phyloP scores from a whole-genome alignment of 2,113 vertebrate genomes.

The Otis tarda region DNA sequence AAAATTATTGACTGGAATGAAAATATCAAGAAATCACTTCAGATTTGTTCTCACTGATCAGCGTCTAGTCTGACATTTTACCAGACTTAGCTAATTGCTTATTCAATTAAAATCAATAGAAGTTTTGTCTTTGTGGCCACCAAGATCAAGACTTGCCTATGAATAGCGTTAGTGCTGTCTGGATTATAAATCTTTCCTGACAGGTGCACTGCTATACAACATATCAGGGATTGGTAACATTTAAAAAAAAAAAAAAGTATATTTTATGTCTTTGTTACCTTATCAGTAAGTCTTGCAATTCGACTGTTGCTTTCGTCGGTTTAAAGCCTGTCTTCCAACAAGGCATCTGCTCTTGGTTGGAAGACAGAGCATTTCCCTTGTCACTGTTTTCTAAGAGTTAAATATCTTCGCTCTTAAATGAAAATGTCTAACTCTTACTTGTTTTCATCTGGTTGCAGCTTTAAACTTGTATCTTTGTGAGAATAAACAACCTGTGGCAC shows the following conservation, averaged over 20 bases:
- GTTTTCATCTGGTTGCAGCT: background rate
- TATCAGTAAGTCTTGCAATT: no score
- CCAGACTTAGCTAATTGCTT: background rate
- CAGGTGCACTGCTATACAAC: background rate
- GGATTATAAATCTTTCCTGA: background rate
- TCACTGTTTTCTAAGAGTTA: background rate
- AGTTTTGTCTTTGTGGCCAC: background rate
- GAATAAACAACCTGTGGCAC: background rate
- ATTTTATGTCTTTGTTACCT: background rate
- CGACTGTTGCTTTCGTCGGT: background rate
- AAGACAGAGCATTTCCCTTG: background rate
- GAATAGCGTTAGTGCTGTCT: background rate
- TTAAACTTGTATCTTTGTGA: background rate
- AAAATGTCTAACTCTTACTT: background rate
- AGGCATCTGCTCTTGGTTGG: background rate
- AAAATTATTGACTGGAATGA: background rate
- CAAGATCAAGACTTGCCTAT: background rate
- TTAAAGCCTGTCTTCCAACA: background rate
- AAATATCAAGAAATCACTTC: slow-evolving; percentile 24
- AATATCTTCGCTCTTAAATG: background rate
- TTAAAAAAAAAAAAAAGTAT: background rate
- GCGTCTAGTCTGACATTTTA: background rate
- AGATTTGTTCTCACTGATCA: background rate
- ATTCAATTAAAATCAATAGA: background rate
- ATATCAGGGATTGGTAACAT: background rate